These are phyloP conservation scores for Phalacrocorax aristotelis DNA, from an alignment of 2,113 vertebrate genomes.

Conservation along the genomic window DNA sequence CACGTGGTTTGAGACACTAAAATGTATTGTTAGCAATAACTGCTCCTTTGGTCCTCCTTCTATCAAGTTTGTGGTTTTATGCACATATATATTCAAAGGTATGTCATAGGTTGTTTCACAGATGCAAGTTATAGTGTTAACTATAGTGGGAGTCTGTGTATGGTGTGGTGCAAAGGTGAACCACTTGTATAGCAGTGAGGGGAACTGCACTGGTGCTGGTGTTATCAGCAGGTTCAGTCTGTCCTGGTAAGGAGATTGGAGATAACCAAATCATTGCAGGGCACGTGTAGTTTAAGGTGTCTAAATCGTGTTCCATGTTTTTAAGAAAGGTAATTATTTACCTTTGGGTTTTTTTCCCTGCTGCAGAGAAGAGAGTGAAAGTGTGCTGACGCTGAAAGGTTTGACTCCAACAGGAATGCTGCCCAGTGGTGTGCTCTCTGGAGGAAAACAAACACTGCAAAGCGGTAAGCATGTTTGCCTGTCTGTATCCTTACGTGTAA, in stretches of 20 bases:
- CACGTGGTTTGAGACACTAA: background rate
- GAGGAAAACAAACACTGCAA: constrained; percentile 96
- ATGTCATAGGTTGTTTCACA: background rate
- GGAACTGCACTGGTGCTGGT: background rate
- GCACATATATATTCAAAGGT: background rate
- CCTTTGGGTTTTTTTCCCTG: background rate
- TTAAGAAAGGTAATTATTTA: background rate
- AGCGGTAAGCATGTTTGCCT: constrained; percentile 85
- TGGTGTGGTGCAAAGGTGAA: background rate
- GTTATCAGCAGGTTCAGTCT: background rate
- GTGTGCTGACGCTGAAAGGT: constrained; percentile 95
- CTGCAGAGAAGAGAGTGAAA: constrained; percentile 97
- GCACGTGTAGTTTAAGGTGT: background rate
- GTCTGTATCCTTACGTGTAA: background rate
- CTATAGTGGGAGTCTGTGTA: background rate
- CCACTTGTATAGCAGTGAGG: background rate
- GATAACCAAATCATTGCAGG: background rate
- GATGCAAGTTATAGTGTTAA: background rate
- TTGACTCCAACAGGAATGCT: constrained; percentile 98
- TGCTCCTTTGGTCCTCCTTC: background rate
- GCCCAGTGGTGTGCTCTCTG: constrained; percentile 95
- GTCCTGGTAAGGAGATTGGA: background rate
- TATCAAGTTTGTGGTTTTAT: background rate
- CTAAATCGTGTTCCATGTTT: accelerated
- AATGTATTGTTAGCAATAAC: background rate